phyloP scores from a whole-genome alignment of 2,797 vertebrate species.

The Anolis apletophallus region DNA sequence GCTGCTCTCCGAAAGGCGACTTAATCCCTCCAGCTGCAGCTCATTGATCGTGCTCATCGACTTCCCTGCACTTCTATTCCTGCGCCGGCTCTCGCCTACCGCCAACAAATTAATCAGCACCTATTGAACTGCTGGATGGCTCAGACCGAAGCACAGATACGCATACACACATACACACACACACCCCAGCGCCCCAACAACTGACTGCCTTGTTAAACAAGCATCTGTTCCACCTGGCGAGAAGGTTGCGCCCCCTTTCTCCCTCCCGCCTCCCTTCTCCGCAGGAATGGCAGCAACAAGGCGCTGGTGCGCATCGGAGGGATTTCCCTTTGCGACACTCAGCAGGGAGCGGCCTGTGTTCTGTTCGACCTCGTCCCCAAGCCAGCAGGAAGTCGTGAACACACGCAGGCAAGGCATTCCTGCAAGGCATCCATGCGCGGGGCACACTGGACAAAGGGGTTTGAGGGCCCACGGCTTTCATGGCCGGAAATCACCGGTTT shows the following conservation, averaged over 20 bases:
- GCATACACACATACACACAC: not conserved
- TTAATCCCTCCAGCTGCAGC: slow-evolving; percentile 62
- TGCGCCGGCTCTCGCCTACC: slow-evolving; percentile 42
- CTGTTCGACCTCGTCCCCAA: slow-evolving; percentile 1
- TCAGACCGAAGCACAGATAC: slow-evolving; percentile 13
- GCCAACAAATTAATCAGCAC: slow-evolving; percentile 77
- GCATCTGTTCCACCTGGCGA: slow-evolving; percentile 52
- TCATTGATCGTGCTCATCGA: slow-evolving; percentile 77
- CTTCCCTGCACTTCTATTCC: slow-evolving; percentile 76
- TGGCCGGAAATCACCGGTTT: no score
- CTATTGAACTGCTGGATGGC: slow-evolving; percentile 52
- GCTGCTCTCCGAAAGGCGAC: slow-evolving; percentile 66
- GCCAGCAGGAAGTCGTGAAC: not conserved
- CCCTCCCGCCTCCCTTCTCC: no score
- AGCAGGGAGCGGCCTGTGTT: not conserved
- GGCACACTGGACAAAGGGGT: not conserved
- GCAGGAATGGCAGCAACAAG: not conserved
- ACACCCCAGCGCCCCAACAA: not conserved
- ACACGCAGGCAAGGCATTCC: not conserved
- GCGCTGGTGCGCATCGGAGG: no score
- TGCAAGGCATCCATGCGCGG: not conserved
- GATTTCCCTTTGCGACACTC: rapidly evolving
- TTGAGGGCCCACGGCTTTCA: not conserved
- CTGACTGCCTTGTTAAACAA: slow-evolving; percentile 75
- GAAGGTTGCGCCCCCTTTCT: not conserved